Evolutionary conservation across 2,888 invertebrate genomes (phyloP).

Genomic region (Pomacea canaliculata): DNA sequence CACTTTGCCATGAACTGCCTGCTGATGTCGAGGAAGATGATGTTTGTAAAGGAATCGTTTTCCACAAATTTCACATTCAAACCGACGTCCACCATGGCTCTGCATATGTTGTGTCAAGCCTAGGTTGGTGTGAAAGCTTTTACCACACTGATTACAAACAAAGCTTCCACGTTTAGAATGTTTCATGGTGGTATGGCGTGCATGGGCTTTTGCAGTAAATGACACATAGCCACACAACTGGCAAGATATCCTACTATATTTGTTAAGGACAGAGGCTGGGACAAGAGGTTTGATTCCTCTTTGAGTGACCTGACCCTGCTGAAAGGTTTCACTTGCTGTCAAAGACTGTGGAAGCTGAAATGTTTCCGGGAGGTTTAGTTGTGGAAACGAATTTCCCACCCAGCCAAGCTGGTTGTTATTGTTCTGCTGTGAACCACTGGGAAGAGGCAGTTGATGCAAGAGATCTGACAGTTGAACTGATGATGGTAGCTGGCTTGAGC

Average conservation of each 20-base stretch:
- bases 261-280: background rate
- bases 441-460: too few species aligned
- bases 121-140: conserved; percentile 25
- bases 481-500: too few species aligned
- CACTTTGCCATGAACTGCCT: conserved; percentile 26
- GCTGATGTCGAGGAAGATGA: conserved; percentile 34
- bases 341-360: too few species aligned
- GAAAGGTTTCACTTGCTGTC: too few species aligned
- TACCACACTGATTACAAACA: conserved; percentile 30
- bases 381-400: too few species aligned
- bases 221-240: conserved; percentile 12
- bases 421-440: too few species aligned
- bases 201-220: conserved; percentile 3
- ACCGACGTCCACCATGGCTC: conserved; percentile 29
- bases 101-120: conserved; percentile 33
- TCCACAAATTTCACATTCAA: conserved; percentile 30
- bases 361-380: too few species aligned
- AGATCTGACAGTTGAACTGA: too few species aligned
- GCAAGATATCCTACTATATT: conserved; percentile 3
- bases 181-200: conserved; percentile 12
- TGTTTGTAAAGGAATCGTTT: conserved; percentile 34
- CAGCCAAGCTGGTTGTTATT: too few species aligned
- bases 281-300: background rate
- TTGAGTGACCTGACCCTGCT: background rate
- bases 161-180: conserved; percentile 20